phyloP scores from a whole-genome alignment of 1,140 invertebrate species.

The Ctenoplectra terminalis region DNA sequence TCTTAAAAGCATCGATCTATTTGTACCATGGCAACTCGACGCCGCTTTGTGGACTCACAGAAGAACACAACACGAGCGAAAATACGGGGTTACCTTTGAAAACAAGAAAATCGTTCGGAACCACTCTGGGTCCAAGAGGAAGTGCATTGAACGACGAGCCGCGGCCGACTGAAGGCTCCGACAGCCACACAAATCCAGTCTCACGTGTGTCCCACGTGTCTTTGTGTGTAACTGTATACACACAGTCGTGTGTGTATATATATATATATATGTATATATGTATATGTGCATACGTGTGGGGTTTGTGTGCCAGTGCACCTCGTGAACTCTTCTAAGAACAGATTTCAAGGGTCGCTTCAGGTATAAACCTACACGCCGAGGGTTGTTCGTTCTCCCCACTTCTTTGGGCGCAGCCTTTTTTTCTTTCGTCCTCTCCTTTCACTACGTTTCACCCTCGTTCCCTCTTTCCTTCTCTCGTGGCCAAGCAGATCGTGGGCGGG shows the following conservation, averaged over 20 bases:
- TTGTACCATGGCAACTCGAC: not conserved
- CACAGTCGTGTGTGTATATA: too few species aligned
- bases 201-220: constrained; percentile 20
- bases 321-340: constrained; percentile 73
- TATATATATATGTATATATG: too few species aligned
- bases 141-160: constrained; percentile 65
- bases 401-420: not conserved
- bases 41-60: not conserved
- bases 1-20: not conserved
- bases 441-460: constrained; percentile 25
- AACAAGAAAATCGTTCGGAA: constrained; percentile 26
- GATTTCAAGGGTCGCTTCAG: constrained; percentile 78
- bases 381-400: constrained; percentile 29
- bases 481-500: constrained; percentile 22
- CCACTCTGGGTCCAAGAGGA: constrained; percentile 29
- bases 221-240: too few species aligned
- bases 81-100: not conserved
- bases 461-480: constrained; percentile 22
- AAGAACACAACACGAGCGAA: not conserved
- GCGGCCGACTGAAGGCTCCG: constrained; percentile 68
- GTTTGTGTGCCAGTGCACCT: constrained; percentile 38
- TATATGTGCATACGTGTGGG: constrained; percentile 39
- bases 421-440: constrained; percentile 50
- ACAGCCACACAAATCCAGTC: constrained; percentile 33
- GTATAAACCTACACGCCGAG: constrained; percentile 73